Base-by-base conservation (phyloP, 2,888 invertebrate species). In the Tribolium freemani region DNA sequence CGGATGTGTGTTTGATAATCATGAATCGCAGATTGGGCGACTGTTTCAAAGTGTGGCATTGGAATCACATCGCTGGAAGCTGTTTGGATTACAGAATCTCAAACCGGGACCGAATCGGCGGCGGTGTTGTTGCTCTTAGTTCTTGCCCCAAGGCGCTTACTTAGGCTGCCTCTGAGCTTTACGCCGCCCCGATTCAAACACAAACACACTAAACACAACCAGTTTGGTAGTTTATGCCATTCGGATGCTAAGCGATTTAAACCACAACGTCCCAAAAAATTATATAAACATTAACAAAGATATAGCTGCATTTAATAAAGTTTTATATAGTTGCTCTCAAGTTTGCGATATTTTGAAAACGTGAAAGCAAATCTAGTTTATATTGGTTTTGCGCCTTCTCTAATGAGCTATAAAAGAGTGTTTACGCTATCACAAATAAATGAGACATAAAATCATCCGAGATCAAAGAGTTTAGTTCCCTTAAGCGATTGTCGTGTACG, bases 41-140 rank as follows among this genome's bases (percentile, higher is more conserved):
- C 76, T 77, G 75, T 71, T 77, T 66, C 68, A 71, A 76, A 75
- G 78, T 79, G 79, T 80, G 79, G 78, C 78, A 80, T 81, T 78
- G 77, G 79, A 83, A 84, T 84, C 83, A 82, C 83, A 83, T 80
- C 81, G 81, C 84, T 78, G 51, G 57, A 69, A 83, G 84, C 73
- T 84, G 81, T 85, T 85, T 84, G 81, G 83, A 82, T 83, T 83
- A 80, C 79, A 74, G 80, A 82, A 81, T 83, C 83, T 83, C 81
- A 80, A 81, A 79, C 79, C 79, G 77, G 73, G 80, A 73, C 78
- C 80, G 77, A 82, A 79, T 81, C 80, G 79, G 26, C 80, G 79
- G 26, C 26, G 26, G 79, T 77, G 80, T 81, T 83, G 83, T 84
- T 83, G 83, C 83, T 83, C 83, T 84, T 83, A 83, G 82, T 80